phyloP scores from a whole-genome alignment of 92 coral and sea anemone species.

The Anthopleura xanthogrammica region DNA sequence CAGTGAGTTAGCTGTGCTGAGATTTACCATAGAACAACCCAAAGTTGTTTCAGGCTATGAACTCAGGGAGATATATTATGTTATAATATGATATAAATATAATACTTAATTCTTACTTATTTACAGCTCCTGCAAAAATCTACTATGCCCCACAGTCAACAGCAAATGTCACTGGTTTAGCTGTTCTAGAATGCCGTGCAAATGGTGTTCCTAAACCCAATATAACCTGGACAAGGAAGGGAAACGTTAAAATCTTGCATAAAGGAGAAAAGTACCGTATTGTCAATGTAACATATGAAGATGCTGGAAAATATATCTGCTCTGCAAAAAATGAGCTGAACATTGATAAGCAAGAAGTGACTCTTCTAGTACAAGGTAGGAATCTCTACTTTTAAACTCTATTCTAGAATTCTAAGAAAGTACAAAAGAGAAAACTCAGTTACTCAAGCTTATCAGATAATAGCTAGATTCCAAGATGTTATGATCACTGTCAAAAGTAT shows the following conservation, averaged over 20 bases:
- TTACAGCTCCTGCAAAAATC: slow-evolving; percentile 52
- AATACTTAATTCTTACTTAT: neutral
- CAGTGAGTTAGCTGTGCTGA: no score
- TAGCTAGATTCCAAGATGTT: no score
- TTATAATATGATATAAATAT: neutral
- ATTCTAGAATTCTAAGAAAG: no score
- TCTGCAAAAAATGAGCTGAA: slow-evolving; percentile 57
- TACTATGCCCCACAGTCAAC: slow-evolving; percentile 10
- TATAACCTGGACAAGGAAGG: slow-evolving; percentile 54
- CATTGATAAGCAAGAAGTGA: slow-evolving; percentile 20
- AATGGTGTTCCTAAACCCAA: slow-evolving; percentile 67
- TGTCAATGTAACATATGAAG: slow-evolving; percentile 42
- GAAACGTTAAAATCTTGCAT: slow-evolving; percentile 9
- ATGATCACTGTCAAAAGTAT: no score
- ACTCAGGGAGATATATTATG: no score
- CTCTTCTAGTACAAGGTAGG: slow-evolving; percentile 63
- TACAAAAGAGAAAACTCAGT: no score
- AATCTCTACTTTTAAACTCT: no score
- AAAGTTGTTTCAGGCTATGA: no score
- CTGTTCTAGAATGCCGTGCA: slow-evolving; percentile 52
- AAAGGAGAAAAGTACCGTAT: slow-evolving; percentile 34
- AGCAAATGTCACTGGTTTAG: slow-evolving; percentile 50
- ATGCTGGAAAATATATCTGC: slow-evolving; percentile 61
- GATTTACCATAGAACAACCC: no score
- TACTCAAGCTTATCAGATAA: no score